These are phyloP conservation scores for Diglossa cyanea DNA, from an alignment of 2,797 vertebrate genomes.

Conservation along the genomic window DNA sequence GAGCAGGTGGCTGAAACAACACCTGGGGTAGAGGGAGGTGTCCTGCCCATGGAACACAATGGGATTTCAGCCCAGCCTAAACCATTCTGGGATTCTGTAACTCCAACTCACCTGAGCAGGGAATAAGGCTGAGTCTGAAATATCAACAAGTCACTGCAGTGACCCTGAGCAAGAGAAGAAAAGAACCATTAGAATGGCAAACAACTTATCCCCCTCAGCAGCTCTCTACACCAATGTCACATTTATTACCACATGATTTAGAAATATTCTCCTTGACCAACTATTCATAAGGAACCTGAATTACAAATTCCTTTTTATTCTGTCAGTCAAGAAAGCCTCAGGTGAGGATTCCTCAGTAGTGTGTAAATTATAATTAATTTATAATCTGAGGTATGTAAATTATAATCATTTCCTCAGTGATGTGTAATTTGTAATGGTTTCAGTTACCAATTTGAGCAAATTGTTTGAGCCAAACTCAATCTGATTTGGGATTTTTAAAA, in stretches of 20 bases:
- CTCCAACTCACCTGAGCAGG: slow-evolving; percentile 83
- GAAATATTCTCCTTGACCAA: neutral
- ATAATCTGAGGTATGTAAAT: neutral
- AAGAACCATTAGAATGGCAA: neutral
- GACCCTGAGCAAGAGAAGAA: slow-evolving; percentile 66
- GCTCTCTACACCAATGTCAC: neutral
- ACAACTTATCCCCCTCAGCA: neutral
- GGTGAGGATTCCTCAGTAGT: neutral
- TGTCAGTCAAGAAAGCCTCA: neutral
- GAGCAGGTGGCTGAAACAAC: neutral
- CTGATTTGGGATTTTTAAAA: fast-evolving
- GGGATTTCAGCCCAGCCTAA: neutral
- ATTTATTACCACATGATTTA: neutral
- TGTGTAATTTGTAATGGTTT: neutral
- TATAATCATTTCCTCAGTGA: neutral
- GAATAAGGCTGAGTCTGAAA: slow-evolving; percentile 92
- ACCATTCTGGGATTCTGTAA: neutral
- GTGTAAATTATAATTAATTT: neutral
- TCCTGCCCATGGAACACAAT: neutral
- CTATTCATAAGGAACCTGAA: neutral
- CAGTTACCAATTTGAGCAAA: neutral
- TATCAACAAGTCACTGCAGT: slow-evolving; percentile 91
- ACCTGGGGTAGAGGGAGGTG: neutral
- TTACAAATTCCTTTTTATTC: neutral
- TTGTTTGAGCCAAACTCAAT: neutral